A percentile compares a stretch with the other conserved stretches of the same genome.
phyloP scores from a whole-genome alignment of 2,113 vertebrate species.

The Menidia beryllina region DNA sequence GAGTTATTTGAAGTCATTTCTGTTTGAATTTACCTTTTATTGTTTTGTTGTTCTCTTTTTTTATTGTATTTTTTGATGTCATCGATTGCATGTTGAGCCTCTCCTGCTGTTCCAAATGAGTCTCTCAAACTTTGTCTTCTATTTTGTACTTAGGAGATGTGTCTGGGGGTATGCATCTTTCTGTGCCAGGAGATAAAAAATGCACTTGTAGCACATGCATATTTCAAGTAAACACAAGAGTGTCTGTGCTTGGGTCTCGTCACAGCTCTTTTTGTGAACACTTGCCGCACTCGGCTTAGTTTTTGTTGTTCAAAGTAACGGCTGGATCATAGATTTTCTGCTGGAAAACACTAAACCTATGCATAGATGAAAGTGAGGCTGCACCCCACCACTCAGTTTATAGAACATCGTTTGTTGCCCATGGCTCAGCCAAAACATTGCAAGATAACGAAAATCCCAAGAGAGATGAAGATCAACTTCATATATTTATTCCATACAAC shows the following conservation, averaged over 20 bases:
- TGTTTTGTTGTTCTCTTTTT: slow-evolving; percentile 54
- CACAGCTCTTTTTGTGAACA: slow-evolving; percentile 18
- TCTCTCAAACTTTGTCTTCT: slow-evolving; percentile 35
- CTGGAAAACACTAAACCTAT: slow-evolving; percentile 51
- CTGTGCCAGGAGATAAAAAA: background rate
- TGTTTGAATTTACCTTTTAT: slow-evolving; percentile 54
- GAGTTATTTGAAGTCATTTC: slow-evolving; percentile 53
- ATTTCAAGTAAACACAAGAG: slow-evolving; percentile 3
- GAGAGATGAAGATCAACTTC: slow-evolving; percentile 28
- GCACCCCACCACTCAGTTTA: slow-evolving; percentile 40
- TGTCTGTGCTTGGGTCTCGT: background rate
- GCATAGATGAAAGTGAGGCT: slow-evolving; percentile 49
- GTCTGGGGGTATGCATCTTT: background rate
- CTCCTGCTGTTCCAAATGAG: slow-evolving; percentile 34
- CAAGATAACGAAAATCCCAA: slow-evolving; percentile 40
- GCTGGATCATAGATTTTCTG: slow-evolving; percentile 54
- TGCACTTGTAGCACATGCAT: background rate
- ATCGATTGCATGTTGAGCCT: slow-evolving; percentile 43
- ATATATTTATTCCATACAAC: slow-evolving; percentile 11
- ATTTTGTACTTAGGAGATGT: slow-evolving; percentile 15
- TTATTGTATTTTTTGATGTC: slow-evolving; percentile 38
- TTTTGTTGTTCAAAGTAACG: slow-evolving; percentile 59
- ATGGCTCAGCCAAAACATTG: slow-evolving; percentile 38
- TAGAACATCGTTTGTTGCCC: slow-evolving; percentile 38
- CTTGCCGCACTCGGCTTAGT: slow-evolving; percentile 15